Base-by-base conservation (phyloP, 2,888 invertebrate genomes). In the Cantharis nigra region DNA sequence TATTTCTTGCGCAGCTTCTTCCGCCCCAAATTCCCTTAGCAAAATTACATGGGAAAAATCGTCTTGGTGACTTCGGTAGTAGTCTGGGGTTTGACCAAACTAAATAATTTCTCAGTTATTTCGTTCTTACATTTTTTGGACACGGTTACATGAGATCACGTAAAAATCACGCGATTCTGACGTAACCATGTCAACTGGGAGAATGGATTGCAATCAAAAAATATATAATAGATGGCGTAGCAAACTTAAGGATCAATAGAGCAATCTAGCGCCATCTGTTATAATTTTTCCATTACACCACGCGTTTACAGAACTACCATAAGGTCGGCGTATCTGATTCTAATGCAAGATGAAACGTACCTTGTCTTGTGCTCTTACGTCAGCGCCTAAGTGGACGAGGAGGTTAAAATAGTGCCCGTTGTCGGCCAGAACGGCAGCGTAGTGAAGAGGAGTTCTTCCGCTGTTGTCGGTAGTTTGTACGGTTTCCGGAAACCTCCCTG, bases 381-480 rank as follows among this genome's bases (percentile, higher is more conserved):
- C 96, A 49, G 96, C 96, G 71, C 97, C 98, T 76, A 97, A 91
- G 86, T 96, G 96, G 81, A 94, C 91, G 71, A 98, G 90, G 73
- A 97, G 91, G 87, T 95, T 95, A 87, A 95, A 97, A 86, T 95
- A 96, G 87, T 96, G 95, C 0, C 95, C 96, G 85, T 97, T 97
- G 84, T 97, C 96, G 63, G 93, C 93, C 76, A 96, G 89, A 11
- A 94, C 93, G 3, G 96, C 95, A 2, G 97, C 96, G 86, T 97
- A 97, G 88, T 97, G 97, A 80, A 97, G 90, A 0, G 97, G 93
- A n/a, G 96, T 96, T 82, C 96, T 91, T 69, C 94, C 95, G 87
- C 95, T 93, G 82, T 92, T 91, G 88, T 97, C 96, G 11, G 82
- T 83, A 70, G 92, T 91, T 73, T 94, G 94, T 70, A 96, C 90